Evolutionary conservation across 2,797 vertebrate species (phyloP).

Genomic region (Xenentodon cancila): DNA sequence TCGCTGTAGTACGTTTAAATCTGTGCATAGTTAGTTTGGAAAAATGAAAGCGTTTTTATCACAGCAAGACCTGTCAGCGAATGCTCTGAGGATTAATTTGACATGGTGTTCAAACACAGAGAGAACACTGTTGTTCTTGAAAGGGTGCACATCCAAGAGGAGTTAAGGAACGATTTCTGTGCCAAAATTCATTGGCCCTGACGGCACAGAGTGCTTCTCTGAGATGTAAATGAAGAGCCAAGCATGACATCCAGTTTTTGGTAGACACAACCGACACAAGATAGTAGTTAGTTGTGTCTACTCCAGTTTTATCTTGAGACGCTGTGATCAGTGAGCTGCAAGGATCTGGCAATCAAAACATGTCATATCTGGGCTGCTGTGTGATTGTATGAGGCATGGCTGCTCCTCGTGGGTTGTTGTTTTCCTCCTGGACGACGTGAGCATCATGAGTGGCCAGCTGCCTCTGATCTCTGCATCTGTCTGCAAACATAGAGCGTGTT

Average conservation of each 20-base stretch:
- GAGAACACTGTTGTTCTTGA: neutral
- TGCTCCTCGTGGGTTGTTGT: conserved; percentile 30
- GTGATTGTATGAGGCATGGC: conserved; percentile 48
- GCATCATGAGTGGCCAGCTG: conserved; percentile 59
- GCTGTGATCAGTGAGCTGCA: conserved; percentile 1
- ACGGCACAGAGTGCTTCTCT: neutral
- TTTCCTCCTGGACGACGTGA: conserved; percentile 46
- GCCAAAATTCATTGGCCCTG: neutral
- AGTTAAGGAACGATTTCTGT: no score
- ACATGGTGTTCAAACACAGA: neutral
- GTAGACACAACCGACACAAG: conserved; percentile 47
- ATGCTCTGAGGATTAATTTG: neutral
- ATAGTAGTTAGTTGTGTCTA: conserved; percentile 31
- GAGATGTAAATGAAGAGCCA: neutral
- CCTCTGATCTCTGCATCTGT: conserved; percentile 72
- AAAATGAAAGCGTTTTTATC: no score
- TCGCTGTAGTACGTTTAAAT: conserved; percentile 11
- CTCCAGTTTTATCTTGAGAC: conserved; percentile 19
- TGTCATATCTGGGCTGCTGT: conserved; percentile 52
- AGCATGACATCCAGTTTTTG: neutral
- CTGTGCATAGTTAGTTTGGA: no score
- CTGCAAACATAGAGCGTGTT: conserved; percentile 41
- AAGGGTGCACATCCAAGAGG: neutral
- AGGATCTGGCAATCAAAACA: neutral
- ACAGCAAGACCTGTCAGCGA: neutral